Conservation (phyloP, 2,888 invertebrate genomes). For the Cephus spinipes region DNA sequence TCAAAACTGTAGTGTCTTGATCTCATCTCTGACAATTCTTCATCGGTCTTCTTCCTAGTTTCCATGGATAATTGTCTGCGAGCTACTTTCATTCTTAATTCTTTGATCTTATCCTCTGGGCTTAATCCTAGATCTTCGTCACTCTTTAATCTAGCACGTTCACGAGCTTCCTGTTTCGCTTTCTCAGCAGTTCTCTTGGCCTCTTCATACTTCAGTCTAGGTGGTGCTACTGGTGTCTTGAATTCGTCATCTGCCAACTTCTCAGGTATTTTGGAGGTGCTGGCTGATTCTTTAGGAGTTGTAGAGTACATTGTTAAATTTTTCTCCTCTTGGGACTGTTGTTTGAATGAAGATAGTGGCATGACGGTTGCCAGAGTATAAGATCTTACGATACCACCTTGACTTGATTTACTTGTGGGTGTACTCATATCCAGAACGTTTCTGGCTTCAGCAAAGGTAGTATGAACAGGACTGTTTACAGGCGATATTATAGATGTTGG, state of each 20-base stretch:
- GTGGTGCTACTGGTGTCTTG: slow-evolving; percentile 70
- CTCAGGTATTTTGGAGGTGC: neutral
- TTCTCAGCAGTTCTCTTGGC: slow-evolving; percentile 70
- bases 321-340: neutral
- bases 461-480: slow-evolving; percentile 43
- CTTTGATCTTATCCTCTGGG: slow-evolving; percentile 74
- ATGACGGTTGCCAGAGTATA: neutral
- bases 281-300: neutral
- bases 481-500: slow-evolving; percentile 47
- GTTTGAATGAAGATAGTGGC: neutral
- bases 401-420: slow-evolving; percentile 20
- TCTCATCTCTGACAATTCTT: slow-evolving; percentile 35
- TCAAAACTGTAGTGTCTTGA: slow-evolving; percentile 47
- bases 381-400: neutral
- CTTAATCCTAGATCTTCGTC: slow-evolving; percentile 81
- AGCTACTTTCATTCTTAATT: slow-evolving; percentile 68
- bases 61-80: slow-evolving; percentile 57
- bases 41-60: slow-evolving; percentile 44
- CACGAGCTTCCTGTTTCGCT: slow-evolving; percentile 74
- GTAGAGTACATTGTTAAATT: neutral
- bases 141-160: slow-evolving; percentile 76
- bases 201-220: slow-evolving; percentile 67
- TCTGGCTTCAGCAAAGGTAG: slow-evolving; percentile 51
- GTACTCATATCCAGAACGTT: slow-evolving; percentile 34
- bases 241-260: slow-evolving; percentile 55